Evolutionary conservation across 2,888 invertebrate genomes (phyloP), one percentile per base, ranked within the genome.

Genomic region (Ochropacha duplaris): DNA sequence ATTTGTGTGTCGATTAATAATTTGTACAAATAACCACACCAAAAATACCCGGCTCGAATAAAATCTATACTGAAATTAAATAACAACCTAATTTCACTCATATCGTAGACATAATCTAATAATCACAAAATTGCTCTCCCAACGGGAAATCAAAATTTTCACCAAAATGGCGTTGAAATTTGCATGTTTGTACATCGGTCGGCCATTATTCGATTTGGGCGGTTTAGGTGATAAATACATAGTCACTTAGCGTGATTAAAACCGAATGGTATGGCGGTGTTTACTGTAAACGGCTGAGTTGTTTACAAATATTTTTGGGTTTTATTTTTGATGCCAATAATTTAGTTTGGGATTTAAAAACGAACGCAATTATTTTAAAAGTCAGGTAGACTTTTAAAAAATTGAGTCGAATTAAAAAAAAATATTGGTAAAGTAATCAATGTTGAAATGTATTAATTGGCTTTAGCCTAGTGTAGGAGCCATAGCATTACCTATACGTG

Each of bases 191-290:
- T 66, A 61, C 64, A 65, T 56, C 60, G 56, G 56, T 54, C 72
- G 70, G 22, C 72, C 71, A 72, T 80, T 76, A 81, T 78, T 76
- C 73, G 74, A 69, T 76, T 69, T 72, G 63, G 69, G 56, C 61
- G 65, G 77, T 78, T 86, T 81, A 79, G 83, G 82, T 81, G 81
- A 87, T 88, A 88, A 86, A 88, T 84, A 86, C 81, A 74, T 76
- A 76, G 76, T 80, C 89, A 87, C 87, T 90, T 87, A 83, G 78
- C 74, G 69, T 78, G 86, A 90, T 90, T 88, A 87, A 86, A 90
- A 83, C 76, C 78, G 79, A 72, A n/a, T 78, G 74, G 70, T 76
- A 74, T 77, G 8, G 6, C 44, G 2, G 19, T 1, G 44, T 16
- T 44, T 44, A 44, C n/a, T 44, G 19, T 44, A 19, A 44, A 19